Percentiles rank a stretch among this genome's conserved stretches.
phyloP scores from a whole-genome alignment of 2,113 vertebrate genomes.

The Ceratotherium simum region DNA sequence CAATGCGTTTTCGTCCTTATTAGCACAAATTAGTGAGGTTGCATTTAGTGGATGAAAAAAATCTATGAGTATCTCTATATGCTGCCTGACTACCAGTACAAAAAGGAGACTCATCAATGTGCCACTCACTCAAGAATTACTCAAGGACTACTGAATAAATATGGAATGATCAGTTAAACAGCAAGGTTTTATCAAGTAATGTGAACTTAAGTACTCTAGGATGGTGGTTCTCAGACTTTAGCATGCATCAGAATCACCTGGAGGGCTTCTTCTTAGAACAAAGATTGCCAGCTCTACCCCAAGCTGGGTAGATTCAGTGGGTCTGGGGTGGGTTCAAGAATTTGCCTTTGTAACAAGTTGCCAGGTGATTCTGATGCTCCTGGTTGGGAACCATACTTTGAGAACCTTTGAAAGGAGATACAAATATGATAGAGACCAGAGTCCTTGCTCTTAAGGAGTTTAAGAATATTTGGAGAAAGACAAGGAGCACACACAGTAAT shows the following conservation, averaged over 20 bases:
- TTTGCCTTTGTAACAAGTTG: slow-evolving; percentile 11
- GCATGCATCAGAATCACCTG: neutral
- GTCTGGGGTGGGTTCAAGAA: neutral
- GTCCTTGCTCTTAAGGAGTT: neutral
- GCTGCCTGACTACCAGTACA: neutral
- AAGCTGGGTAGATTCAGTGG: neutral
- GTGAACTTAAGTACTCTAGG: neutral
- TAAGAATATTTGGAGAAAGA: neutral
- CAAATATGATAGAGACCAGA: neutral
- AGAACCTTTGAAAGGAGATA: neutral
- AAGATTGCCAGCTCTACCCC: neutral
- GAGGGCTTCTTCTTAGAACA: neutral
- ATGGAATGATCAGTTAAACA: neutral
- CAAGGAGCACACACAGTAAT: neutral
- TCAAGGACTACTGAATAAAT: slow-evolving; percentile 24
- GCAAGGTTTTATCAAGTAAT: neutral
- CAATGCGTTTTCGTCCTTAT: slow-evolving; percentile 51
- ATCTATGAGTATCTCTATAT: neutral
- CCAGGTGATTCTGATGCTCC: neutral
- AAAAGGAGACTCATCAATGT: neutral
- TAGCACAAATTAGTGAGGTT: slow-evolving; percentile 55
- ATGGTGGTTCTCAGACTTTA: neutral
- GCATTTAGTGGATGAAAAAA: slow-evolving; percentile 40
- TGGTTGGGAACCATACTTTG: neutral
- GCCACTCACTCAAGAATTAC: slow-evolving; percentile 40